Percentiles rank a stretch among this genome's conserved stretches.
phyloP scores from a whole-genome alignment of 2,113 vertebrate species.

The Burhinus bistriatus region DNA sequence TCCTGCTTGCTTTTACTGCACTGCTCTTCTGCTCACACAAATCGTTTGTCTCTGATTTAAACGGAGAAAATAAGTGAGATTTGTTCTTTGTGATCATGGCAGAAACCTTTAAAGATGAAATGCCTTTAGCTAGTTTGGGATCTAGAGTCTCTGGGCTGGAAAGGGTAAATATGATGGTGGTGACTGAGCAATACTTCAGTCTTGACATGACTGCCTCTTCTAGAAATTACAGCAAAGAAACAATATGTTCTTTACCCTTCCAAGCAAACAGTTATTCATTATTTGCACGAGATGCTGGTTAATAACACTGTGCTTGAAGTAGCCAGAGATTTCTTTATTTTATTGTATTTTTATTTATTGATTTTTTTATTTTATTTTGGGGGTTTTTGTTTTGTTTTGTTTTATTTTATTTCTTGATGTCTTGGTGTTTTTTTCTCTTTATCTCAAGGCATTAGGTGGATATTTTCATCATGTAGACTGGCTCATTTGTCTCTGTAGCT shows the following conservation, averaged over 20 bases:
- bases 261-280: background rate
- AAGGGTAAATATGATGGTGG: background rate
- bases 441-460: background rate
- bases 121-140: conserved; percentile 33
- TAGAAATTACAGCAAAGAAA: background rate
- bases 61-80: conserved; percentile 40
- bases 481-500: conserved; percentile 56
- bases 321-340: background rate
- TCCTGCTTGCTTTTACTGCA: background rate
- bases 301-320: background rate
- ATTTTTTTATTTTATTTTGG: background rate
- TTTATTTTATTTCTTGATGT: background rate
- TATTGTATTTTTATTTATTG: background rate
- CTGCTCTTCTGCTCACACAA: background rate
- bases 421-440: background rate
- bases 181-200: background rate
- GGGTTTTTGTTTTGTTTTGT: background rate
- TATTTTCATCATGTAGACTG: conserved; percentile 22
- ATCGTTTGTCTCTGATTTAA: conserved; percentile 36
- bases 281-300: background rate
- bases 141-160: background rate
- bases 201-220: background rate
- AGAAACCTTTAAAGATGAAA: conserved; percentile 55
- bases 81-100: conserved; percentile 49
- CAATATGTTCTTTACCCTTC: background rate